Evolutionary conservation across 2,113 vertebrate genomes (phyloP), one percentile per base, ranked within the genome.

Genomic region (Mola mola): DNA sequence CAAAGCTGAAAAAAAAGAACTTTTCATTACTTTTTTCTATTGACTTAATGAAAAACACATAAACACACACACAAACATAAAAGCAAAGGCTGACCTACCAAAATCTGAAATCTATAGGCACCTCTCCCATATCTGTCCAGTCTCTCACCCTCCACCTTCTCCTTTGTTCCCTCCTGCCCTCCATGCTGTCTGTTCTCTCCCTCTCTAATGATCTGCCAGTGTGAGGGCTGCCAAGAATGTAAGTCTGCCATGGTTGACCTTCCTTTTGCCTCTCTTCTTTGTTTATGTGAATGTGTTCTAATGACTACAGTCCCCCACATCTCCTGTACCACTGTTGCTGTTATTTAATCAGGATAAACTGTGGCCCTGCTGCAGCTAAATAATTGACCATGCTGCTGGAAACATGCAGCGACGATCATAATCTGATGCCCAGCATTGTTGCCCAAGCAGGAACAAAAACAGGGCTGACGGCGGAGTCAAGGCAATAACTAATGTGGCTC

Each of bases 181-280:
- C n/a, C n/a, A n/a, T n/a, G n/a, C 42, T 46, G 38, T 28, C 24
- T 12, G 4, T 41, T 44, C 62, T 34, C 53, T 26, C 29, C 34
- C 37, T 55, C 43, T 67, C 31, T 82, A 72, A 81, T 74, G 58
- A 79, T 56, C 69, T 60, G 66, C 49, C 33, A 17, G 36, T 19
- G 33, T 55, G 71, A 75, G 26, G 49, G 24, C 66, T 66, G 72
- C 68, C 85, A 77, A 81, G 72, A 79, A 81, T 79, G 65, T 15
- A 43, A 78, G 78, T 69, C 68, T 71, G 68, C 66, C 64, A 62
- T 37, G 62, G 71, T 46, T 87, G 82, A 79, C 79, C 76, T 82
- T 84, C 65, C 53, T 17, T 62, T 83, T 52, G 66, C 78, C 73
- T 78, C 60, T 33, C 48, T 66, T 75, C 69, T 38, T 0, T 56